Base-by-base conservation (phyloP, 1,140 invertebrate species). In the Bombus polaris region DNA sequence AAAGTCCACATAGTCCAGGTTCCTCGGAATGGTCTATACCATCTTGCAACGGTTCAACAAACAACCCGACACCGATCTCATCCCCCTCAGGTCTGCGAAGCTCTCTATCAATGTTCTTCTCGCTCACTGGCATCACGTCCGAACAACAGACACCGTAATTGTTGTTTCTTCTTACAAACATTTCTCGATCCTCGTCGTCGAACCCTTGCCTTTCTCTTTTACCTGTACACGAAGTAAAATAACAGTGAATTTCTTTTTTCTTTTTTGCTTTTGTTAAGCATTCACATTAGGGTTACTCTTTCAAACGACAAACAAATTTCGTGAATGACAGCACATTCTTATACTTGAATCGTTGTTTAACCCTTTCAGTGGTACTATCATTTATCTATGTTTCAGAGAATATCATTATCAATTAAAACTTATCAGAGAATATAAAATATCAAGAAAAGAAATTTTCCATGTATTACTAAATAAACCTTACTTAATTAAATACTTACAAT, bases 21-120 rank as follows among this genome's bases (percentile, higher is more conserved):
- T 88, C 88, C 42, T 92, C 93, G 35, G 92, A 95, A 75, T 95
- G 94, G 94, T 93, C 95, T 13, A 92, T 94, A 77, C 90, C 91
- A 0, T 93, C 93, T 13, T 93, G 75, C 87, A 94, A 93, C 32
- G 92, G 87, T 72, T 89, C 91, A 10, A 32, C 87, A n/a, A 83
- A 74, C 75, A 87, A 89, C 18, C 37, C 89, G 37, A 90, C 91
- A 44, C 86, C 92, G 4, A 74, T 85, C 39, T 75, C 92, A 15
- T 93, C 94, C 32, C 90, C 92, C 28, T 93, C 94, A 88, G 92
- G 94, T 88, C 89, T 95, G 83, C 93, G 94, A 88, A 95, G 90
- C 86, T 95, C 95, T 72, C 89, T 95, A 87, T 94, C 95, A 84
- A 94, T 94, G 92, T 89, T 95, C 70, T 93, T 95, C 89, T 95